phyloP scores from a whole-genome alignment of 2,797 vertebrate genomes.

The Centropyge bicolor region DNA sequence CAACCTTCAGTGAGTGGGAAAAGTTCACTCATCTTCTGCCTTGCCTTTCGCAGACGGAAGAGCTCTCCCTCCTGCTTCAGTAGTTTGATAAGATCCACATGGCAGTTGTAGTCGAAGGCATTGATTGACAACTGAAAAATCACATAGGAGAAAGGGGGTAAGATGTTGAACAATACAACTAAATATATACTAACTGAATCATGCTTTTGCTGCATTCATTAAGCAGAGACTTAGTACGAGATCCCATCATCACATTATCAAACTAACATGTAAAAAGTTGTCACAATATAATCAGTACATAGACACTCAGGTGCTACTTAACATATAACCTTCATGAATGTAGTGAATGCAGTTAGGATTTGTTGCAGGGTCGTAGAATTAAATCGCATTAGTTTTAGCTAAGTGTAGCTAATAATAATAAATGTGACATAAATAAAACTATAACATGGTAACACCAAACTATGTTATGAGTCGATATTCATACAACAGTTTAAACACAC shows the following conservation, averaged over 20 bases:
- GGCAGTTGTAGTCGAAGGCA: constrained; percentile 96
- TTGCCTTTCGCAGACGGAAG: constrained; percentile 88
- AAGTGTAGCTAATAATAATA: not conserved
- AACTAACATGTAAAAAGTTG: not conserved
- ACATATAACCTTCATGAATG: not conserved
- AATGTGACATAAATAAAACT: not conserved
- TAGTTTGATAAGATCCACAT: constrained; percentile 95
- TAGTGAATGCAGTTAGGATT: not conserved
- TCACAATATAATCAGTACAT: not conserved
- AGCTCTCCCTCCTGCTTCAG: constrained; percentile 94
- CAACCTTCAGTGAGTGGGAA: constrained; percentile 98
- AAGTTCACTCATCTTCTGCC: constrained; percentile 98
- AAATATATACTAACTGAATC: not conserved
- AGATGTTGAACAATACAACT: not conserved
- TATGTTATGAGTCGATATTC: not conserved
- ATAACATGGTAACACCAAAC: not conserved
- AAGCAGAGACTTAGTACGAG: not conserved
- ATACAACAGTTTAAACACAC: not conserved
- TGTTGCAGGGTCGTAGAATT: not conserved
- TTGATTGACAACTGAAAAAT: constrained; percentile 92
- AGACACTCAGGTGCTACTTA: not conserved
- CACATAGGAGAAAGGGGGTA: not conserved
- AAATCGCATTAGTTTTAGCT: not conserved
- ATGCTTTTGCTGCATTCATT: not conserved
- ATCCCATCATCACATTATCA: not conserved